Conservation (phyloP, 2,797 vertebrate species). For the Dendrocincla tyrannina region DNA sequence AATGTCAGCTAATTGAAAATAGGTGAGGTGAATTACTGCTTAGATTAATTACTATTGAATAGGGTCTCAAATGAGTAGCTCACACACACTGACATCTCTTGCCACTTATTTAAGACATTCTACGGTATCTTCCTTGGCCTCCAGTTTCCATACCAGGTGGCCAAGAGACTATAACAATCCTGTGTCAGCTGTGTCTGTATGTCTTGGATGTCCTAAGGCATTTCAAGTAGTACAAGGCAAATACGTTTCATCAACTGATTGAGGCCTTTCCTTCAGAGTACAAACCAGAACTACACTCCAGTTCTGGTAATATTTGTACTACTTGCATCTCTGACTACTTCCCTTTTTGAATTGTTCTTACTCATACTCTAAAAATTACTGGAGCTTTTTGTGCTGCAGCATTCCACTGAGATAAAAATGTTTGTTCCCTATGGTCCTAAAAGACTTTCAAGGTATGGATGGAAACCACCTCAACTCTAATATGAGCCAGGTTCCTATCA, state of each 20-base stretch:
- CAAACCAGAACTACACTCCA: neutral
- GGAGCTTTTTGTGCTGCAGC: neutral
- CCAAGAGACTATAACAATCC: neutral
- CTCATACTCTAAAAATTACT: neutral
- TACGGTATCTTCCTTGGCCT: neutral
- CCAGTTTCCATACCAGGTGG: neutral
- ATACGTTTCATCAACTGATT: neutral
- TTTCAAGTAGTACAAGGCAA: neutral
- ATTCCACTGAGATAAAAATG: neutral
- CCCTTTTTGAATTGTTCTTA: neutral
- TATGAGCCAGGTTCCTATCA: neutral
- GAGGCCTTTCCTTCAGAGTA: neutral
- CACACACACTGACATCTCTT: neutral
- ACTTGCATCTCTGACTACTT: accelerated
- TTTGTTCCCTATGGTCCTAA: neutral
- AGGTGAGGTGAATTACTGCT: neutral
- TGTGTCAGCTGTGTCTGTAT: neutral
- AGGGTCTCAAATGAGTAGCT: neutral
- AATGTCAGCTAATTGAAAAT: neutral
- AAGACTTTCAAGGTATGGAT: neutral
- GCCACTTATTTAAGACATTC: neutral
- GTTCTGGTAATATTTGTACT: neutral
- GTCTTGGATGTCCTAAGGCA: neutral
- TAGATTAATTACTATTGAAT: neutral
- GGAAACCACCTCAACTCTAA: neutral